Evolutionary conservation across 2,797 vertebrate species (phyloP).

Genomic region (Momotus momota): DNA sequence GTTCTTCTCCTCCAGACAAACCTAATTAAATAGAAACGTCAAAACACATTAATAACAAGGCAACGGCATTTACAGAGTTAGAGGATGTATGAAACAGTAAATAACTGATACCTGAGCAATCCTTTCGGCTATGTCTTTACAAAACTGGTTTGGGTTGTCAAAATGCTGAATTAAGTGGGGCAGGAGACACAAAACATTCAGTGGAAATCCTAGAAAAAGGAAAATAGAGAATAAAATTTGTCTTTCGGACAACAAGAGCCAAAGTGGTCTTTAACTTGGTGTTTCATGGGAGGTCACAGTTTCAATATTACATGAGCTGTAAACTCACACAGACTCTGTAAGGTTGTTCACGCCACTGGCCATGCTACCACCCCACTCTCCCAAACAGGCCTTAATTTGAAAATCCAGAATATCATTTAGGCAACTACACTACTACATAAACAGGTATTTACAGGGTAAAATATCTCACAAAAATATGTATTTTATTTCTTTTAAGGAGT

Average conservation of each 20-base stretch:
- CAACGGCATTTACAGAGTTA: background rate
- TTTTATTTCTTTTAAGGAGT: background rate
- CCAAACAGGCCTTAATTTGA: background rate
- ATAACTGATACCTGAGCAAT: conserved; percentile 91
- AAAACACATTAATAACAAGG: conserved; percentile 32
- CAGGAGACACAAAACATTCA: conserved; percentile 96
- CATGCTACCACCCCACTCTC: background rate
- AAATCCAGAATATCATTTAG: background rate
- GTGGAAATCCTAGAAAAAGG: conserved; percentile 88
- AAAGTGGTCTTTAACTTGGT: background rate
- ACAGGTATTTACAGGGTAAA: background rate
- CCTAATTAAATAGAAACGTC: conserved; percentile 79
- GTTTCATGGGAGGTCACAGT: background rate
- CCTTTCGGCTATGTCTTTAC: conserved; percentile 95
- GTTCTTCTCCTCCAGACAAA: conserved; percentile 95
- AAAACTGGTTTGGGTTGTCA: conserved; percentile 95
- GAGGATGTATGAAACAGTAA: background rate
- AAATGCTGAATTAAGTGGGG: conserved; percentile 98
- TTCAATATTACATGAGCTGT: background rate
- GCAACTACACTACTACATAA: background rate
- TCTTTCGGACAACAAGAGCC: background rate
- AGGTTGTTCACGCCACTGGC: background rate
- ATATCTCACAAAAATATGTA: background rate
- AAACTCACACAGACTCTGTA: background rate
- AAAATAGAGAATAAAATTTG: conserved; percentile 32